Evolutionary conservation across 2,888 invertebrate genomes (phyloP).

Genomic region (Limnephilus marmoratus): DNA sequence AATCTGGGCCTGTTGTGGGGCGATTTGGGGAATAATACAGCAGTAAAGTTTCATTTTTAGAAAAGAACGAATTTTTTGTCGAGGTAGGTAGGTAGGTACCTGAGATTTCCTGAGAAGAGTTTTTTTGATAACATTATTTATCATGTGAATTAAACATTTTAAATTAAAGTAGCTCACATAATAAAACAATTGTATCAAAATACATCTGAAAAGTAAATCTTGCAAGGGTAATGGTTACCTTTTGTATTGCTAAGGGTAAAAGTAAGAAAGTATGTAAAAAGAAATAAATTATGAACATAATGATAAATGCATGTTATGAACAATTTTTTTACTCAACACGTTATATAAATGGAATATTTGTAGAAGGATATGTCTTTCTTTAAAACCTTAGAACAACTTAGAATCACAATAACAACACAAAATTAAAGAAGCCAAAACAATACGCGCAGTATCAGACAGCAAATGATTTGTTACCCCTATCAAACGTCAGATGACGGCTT

Average conservation of each 20-base stretch:
- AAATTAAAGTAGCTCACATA: neutral
- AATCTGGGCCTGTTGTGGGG: neutral
- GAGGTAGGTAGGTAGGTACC: too few species aligned
- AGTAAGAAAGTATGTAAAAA: neutral
- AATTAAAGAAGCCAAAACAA: neutral
- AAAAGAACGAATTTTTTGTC: neutral
- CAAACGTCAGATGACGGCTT: neutral
- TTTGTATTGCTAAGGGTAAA: neutral
- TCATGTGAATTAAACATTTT: neutral
- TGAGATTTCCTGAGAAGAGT: neutral
- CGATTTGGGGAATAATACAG: too few species aligned
- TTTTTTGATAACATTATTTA: neutral
- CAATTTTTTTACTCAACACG: neutral
- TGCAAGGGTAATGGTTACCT: too few species aligned
- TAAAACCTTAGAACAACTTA: neutral
- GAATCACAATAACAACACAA: neutral
- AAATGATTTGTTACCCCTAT: neutral
- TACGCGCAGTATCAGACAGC: neutral
- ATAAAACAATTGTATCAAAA: neutral
- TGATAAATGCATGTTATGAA: neutral
- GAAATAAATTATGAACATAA: neutral
- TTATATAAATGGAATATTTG: neutral
- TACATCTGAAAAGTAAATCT: neutral
- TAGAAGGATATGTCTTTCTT: neutral
- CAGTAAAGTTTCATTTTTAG: neutral